Evolutionary conservation across 2,113 vertebrate genomes (phyloP).

Genomic region (Indicator indicator): DNA sequence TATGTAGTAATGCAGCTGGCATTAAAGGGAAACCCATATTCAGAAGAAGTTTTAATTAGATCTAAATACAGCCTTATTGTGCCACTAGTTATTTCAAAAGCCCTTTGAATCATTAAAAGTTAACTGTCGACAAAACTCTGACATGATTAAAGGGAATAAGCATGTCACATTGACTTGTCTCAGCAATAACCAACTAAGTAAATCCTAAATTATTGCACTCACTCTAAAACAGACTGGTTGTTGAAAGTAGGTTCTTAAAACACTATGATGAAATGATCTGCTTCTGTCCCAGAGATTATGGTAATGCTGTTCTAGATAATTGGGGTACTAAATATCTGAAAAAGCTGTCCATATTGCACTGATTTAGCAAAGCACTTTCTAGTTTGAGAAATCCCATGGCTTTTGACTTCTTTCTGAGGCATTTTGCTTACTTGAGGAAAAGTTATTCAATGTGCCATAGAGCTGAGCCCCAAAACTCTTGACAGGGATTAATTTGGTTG

Average conservation of each 20-base stretch:
- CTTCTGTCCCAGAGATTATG: neutral
- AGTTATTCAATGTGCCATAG: neutral
- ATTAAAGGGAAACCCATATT: slow-evolving; percentile 18
- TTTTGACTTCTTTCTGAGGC: neutral
- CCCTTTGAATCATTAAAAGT: slow-evolving; percentile 35
- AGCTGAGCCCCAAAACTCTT: neutral
- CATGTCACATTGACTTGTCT: neutral
- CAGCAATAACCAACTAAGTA: neutral
- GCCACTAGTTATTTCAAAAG: neutral
- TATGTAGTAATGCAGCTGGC: neutral
- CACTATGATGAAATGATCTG: neutral
- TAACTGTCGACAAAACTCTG: slow-evolving; percentile 25
- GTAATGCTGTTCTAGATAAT: neutral
- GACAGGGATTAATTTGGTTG: neutral
- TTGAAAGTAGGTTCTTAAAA: neutral
- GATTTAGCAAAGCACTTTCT: neutral
- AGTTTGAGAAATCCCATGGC: neutral
- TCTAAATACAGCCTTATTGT: neutral
- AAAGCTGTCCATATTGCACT: neutral
- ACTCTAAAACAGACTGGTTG: neutral
- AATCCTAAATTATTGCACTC: neutral
- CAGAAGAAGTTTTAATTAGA: slow-evolving; percentile 42
- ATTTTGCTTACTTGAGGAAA: neutral
- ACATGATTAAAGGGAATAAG: neutral
- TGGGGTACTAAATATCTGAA: neutral